Percentiles rank a stretch among this genome's conserved stretches.
These are phyloP conservation scores for Cryptoprocta ferox DNA, from an alignment of 2,797 vertebrate species.

Conservation along the genomic window DNA sequence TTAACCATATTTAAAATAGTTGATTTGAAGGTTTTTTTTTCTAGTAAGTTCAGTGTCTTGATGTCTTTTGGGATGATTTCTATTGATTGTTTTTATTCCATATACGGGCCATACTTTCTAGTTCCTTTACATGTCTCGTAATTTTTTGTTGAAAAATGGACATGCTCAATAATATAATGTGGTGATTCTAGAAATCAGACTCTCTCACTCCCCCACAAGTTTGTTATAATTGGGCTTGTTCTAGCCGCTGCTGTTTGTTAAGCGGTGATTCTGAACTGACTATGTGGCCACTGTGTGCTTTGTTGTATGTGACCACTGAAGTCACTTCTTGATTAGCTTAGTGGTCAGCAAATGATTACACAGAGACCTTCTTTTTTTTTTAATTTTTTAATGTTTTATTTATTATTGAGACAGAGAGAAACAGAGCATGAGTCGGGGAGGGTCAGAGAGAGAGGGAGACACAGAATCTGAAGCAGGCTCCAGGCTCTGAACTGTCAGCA, in stretches of 20 bases:
- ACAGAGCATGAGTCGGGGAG: too few species aligned
- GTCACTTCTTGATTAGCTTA: not conserved
- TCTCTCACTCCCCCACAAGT: not conserved
- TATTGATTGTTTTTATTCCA: not conserved
- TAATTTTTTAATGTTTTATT: not conserved
- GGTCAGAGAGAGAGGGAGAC: too few species aligned
- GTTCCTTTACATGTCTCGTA: not conserved
- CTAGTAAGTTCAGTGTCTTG: not conserved
- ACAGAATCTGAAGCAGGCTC: too few species aligned
- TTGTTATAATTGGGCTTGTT: not conserved
- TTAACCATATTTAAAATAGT: not conserved
- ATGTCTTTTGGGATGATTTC: not conserved
- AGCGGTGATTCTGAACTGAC: not conserved
- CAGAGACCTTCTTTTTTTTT: not conserved
- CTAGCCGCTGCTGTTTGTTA: not conserved
- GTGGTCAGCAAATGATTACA: not conserved
- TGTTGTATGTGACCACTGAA: not conserved
- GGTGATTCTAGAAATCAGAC: not conserved
- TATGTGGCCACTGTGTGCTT: not conserved
- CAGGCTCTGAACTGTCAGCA: too few species aligned
- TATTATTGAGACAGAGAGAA: too few species aligned
- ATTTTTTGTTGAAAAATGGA: not conserved
- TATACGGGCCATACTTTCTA: not conserved
- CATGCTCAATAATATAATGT: not conserved
- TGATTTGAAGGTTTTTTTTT: not conserved